A percentile compares a stretch with the other conserved stretches of the same genome.
Conservation (phyloP, 2,888 invertebrate genomes). For the Cacoxenus indagator region DNA sequence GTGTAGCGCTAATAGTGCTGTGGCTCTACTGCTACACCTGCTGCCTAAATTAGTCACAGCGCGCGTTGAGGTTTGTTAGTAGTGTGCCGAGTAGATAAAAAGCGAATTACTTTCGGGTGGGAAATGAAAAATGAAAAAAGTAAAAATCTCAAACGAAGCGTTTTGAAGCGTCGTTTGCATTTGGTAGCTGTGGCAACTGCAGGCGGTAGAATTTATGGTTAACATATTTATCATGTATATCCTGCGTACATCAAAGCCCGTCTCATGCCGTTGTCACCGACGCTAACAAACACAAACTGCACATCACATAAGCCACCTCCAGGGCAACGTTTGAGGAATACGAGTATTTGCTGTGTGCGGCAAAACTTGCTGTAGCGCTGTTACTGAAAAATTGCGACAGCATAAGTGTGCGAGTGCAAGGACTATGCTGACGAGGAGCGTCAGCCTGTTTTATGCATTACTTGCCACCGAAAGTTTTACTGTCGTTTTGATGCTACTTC, state of each 20-base stretch:
- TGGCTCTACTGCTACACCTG: background rate
- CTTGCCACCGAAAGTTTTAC: background rate
- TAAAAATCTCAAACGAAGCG: background rate
- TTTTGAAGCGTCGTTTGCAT: too few species aligned
- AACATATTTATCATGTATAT: background rate
- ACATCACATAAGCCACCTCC: background rate
- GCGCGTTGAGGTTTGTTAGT: background rate
- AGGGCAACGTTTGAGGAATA: background rate
- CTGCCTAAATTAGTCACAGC: slow-evolving; percentile 5
- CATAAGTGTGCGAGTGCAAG: background rate
- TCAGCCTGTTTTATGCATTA: background rate
- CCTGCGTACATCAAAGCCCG: background rate
- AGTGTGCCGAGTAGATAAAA: too few species aligned
- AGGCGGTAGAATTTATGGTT: slow-evolving; percentile 2
- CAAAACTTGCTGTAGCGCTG: slow-evolving; percentile 1
- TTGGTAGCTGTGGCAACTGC: background rate
- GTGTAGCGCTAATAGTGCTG: background rate
- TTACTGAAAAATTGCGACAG: slow-evolving; percentile 12
- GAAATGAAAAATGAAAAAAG: background rate
- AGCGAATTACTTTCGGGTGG: background rate
- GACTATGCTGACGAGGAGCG: background rate
- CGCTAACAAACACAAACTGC: background rate
- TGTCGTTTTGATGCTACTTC: too few species aligned
- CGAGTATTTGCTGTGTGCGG: background rate
- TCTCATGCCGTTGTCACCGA: background rate